These are phyloP conservation scores for Lingula anatina DNA, from an alignment of 2,888 invertebrate genomes.

Conservation along the genomic window DNA sequence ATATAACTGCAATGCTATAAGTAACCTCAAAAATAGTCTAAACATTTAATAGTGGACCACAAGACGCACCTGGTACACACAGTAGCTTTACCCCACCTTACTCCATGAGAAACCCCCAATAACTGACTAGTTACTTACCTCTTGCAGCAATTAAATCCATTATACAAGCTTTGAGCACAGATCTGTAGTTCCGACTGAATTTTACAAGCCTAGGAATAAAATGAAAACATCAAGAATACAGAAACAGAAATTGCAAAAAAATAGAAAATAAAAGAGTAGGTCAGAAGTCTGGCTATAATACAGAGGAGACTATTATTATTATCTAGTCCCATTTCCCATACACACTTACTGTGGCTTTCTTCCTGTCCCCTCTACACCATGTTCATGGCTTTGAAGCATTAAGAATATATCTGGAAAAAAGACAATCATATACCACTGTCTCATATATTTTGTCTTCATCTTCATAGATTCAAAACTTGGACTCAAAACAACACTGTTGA, in stretches of 20 bases:
- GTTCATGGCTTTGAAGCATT: constrained; percentile 28
- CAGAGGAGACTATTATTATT: background rate
- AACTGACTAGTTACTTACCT: too few relatives aligned
- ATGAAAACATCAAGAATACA: background rate
- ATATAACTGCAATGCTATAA: too few relatives aligned
- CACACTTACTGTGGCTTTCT: constrained; percentile 31
- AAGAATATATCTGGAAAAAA: constrained; percentile 33
- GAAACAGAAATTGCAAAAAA: constrained; percentile 1
- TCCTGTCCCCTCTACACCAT: constrained; percentile 20
- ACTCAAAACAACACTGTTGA: too few relatives aligned
- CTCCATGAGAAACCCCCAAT: too few relatives aligned
- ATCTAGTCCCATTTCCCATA: background rate
- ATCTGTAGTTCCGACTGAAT: constrained; percentile 76
- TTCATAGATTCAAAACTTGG: too few relatives aligned
- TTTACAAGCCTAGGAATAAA: constrained; percentile 59
- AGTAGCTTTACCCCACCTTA: too few relatives aligned
- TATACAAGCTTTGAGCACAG: constrained; percentile 76
- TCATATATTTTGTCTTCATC: too few relatives aligned
- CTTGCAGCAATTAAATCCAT: constrained; percentile 70
- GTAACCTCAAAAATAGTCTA: too few relatives aligned
- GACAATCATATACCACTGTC: background rate
- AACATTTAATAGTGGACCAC: too few relatives aligned
- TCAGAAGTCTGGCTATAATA: background rate
- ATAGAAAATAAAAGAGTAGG: constrained; percentile 1
- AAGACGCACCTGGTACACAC: too few relatives aligned